phyloP scores from a whole-genome alignment of 92 coral and sea anemone genomes.

The Porites evermanni region DNA sequence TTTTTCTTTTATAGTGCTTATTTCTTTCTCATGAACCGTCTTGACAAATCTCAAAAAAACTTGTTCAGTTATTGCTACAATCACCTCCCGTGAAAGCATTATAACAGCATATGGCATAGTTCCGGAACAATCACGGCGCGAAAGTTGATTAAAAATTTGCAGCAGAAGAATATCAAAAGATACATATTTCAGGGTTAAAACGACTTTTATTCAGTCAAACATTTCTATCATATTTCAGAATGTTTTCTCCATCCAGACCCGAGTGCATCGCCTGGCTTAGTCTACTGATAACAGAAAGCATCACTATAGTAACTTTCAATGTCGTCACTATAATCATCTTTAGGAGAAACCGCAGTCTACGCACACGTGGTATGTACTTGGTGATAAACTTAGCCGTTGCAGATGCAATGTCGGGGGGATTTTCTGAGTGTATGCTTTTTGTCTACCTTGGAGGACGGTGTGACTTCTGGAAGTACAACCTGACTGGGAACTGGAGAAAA shows the following conservation, averaged over 20 bases:
- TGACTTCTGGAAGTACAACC: not conserved
- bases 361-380: not conserved
- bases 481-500: not conserved
- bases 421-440: not conserved
- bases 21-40: too few species aligned
- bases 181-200: too few species aligned
- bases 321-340: not conserved
- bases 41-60: too few species aligned
- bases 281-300: not conserved
- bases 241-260: not conserved
- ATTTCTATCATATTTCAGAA: not conserved
- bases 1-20: too few species aligned
- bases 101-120: too few species aligned
- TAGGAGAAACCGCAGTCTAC: not conserved
- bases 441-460: not conserved
- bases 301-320: not conserved
- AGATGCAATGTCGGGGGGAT: not conserved
- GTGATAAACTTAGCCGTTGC: not conserved
- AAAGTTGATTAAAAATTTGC: too few species aligned
- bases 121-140: too few species aligned
- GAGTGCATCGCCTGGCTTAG: not conserved
- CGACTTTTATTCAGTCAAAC: too few species aligned
- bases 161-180: too few species aligned
- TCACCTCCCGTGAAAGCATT: too few species aligned
- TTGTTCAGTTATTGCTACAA: too few species aligned